Conservation (phyloP, 2,797 vertebrate genomes). For the Lophotriccus pileatus region DNA sequence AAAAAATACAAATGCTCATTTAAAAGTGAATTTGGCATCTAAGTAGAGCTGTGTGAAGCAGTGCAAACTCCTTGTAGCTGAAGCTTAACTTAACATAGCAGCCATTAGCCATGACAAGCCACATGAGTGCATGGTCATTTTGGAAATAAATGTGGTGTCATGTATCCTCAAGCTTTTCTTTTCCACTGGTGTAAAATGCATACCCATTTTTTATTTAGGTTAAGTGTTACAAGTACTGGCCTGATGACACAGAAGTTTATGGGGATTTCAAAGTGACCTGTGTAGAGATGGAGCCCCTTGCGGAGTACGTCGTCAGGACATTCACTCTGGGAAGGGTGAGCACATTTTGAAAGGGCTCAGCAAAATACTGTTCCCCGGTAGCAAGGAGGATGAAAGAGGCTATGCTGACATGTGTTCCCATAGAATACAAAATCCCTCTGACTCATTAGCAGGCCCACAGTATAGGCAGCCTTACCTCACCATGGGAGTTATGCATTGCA, state of each 20-base stretch:
- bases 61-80: not conserved
- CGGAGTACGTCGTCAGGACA: constrained; percentile 96
- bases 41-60: not conserved
- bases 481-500: rapidly evolving
- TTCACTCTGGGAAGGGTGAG: constrained; percentile 97
- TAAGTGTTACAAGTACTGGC: constrained; percentile 99
- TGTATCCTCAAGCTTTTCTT: not conserved
- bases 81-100: not conserved
- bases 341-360: not conserved
- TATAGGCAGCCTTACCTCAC: not conserved
- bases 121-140: not conserved
- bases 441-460: not conserved
- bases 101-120: not conserved
- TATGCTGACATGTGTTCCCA: not conserved
- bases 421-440: not conserved
- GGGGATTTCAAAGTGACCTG: constrained; percentile 99
- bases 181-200: not conserved
- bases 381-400: not conserved
- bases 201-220: constrained; percentile 79
- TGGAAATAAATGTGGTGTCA: not conserved
- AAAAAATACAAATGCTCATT: not conserved
- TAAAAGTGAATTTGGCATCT: not conserved
- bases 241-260: constrained; percentile 96
- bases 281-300: constrained; percentile 94
- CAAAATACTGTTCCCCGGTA: not conserved